Percentiles rank a stretch among this genome's conserved stretches.
These are phyloP conservation scores for Cataglyphis cursor DNA, from an alignment of 2,888 invertebrate species.

Conservation along the genomic window DNA sequence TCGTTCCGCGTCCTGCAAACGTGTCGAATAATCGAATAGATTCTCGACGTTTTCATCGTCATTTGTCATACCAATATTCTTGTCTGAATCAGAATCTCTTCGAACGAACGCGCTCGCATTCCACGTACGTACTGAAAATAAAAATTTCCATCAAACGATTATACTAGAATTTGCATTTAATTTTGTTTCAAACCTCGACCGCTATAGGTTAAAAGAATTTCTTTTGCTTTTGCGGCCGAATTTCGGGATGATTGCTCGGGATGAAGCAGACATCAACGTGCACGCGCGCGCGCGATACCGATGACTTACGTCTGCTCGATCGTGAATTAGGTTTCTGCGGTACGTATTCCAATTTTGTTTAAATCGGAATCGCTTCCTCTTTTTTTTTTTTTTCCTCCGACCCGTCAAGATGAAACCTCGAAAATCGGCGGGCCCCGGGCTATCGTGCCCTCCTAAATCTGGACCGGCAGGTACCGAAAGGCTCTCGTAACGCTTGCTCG, in stretches of 20 bases:
- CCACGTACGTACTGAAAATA: not conserved
- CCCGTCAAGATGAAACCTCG: constrained; percentile 49
- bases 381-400: constrained; percentile 20
- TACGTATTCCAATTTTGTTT: constrained; percentile 62
- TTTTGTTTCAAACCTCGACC: constrained; percentile 1
- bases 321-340: constrained; percentile 56
- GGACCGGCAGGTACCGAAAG: constrained; percentile 51
- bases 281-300: constrained; percentile 18
- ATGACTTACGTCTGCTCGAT: constrained; percentile 42
- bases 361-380: constrained; percentile 51
- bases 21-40: constrained; percentile 42
- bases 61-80: constrained; percentile 44
- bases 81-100: not conserved
- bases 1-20: constrained; percentile 61
- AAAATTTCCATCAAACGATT: not conserved
- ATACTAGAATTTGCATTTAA: not conserved
- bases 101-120: not conserved
- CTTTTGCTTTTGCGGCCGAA: constrained; percentile 7
- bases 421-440: constrained; percentile 73
- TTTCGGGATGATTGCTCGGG: constrained; percentile 21
- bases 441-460: constrained; percentile 61
- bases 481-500: constrained; percentile 65
- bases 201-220: not conserved
- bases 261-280: constrained; percentile 25
- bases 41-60: constrained; percentile 45